Evolutionary conservation across 2,888 invertebrate genomes (phyloP), one percentile per base, ranked within the genome.

Genomic region (Microchrysa polita): DNA sequence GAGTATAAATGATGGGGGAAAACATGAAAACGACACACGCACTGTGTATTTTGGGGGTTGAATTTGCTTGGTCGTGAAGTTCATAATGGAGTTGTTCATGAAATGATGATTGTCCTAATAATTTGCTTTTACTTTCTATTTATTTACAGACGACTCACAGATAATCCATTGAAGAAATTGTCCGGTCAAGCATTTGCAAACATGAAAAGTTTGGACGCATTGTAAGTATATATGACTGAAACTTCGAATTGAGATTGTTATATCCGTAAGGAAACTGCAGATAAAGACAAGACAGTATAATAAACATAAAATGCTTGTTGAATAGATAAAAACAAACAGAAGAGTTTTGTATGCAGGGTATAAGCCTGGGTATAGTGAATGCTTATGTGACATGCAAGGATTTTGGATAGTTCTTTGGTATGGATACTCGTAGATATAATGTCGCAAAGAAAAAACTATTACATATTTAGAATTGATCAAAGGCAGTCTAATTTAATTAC

Each of bases 201-300:
- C 14, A 80, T 85, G 75, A 79, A 76, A 72, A 83, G 83, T 77
- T 81, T 88, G 77, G 84, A 85, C 72, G 86, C 86, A 78, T 81
- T 88, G 88, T 88, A 83, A 87, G 87, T 69, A 55, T 67, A n/a
- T n/a, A n/a, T n/a, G n/a, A n/a, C n/a, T n/a, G 27, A 34, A 34
- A 34, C n/a, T n/a, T n/a, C n/a, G 27, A 34, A 2, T 5, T 34
- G 7, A 34, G 2, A 34, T 34, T 34, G 27, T 34, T 34, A 34
- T 34, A 34, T 2, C 27, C 27, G 27, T 34, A 34, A 34, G 27
- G 27, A 34, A 34, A 34, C 27, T 34, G 7, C 2, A 2, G 27
- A 34, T 34, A 34, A 34, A 34, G 27, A 7, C 27, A n/a, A n/a
- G 27, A 7, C 27, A 34, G 27, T n/a, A n/a, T n/a, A n/a, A n/a